Percentiles rank a stretch among this genome's conserved stretches.
These are phyloP conservation scores for Chionomys nivalis DNA, from an alignment of 2,113 vertebrate species.

Conservation along the genomic window DNA sequence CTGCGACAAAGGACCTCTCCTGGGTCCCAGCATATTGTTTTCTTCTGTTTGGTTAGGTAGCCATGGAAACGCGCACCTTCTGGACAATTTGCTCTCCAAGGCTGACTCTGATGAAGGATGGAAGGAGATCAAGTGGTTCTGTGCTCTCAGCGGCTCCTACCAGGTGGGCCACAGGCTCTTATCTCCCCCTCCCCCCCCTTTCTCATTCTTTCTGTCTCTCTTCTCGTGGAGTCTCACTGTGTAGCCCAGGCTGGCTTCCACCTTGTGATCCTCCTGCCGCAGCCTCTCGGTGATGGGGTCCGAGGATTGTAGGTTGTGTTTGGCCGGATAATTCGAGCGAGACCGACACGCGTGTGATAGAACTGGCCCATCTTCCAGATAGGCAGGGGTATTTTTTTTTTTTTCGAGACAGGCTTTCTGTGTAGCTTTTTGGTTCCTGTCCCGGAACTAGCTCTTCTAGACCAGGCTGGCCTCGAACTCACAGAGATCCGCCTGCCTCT, in stretches of 20 bases:
- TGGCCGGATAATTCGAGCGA: conserved; percentile 5
- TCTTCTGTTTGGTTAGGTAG: conserved; percentile 43
- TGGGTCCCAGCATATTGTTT: conserved; percentile 43
- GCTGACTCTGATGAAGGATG: not conserved
- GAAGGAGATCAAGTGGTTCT: not conserved
- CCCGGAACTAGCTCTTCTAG: too few species aligned
- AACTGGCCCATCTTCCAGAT: not conserved
- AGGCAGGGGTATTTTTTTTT: conserved; percentile 14
- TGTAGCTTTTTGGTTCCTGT: too few species aligned
- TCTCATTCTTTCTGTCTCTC: not conserved
- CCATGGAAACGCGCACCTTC: conserved; percentile 19
- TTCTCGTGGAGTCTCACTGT: not conserved
- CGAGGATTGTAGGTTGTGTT: not conserved
- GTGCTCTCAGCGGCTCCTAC: not conserved
- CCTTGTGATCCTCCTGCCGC: not conserved
- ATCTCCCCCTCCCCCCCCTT: not conserved
- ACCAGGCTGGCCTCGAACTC: too few species aligned
- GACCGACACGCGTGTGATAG: conserved; percentile 19
- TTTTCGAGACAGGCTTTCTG: too few species aligned
- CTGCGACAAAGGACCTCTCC: not conserved
- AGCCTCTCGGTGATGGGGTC: not conserved
- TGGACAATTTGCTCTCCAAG: not conserved
- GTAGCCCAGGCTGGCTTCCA: not conserved
- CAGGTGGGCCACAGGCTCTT: not conserved
- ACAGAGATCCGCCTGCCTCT: too few species aligned